phyloP scores from a whole-genome alignment of 2,113 vertebrate genomes.

The Isichthys henryi region DNA sequence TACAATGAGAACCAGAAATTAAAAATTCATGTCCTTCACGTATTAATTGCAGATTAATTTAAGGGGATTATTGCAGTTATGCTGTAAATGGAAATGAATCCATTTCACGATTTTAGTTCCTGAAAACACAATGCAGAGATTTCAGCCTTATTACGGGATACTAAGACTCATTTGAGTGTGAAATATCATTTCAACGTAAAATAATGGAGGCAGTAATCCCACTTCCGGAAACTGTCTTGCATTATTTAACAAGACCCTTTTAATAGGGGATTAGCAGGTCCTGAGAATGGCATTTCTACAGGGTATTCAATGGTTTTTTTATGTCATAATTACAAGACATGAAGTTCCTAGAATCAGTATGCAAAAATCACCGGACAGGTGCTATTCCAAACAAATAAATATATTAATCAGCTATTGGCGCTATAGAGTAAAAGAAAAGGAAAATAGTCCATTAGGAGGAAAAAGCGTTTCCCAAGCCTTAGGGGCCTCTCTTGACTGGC shows the following conservation, averaged over 20 bases:
- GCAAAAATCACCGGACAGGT: slow-evolving; percentile 75
- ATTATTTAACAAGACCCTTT: slow-evolving; percentile 96
- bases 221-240: slow-evolving; percentile 98
- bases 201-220: slow-evolving; percentile 90
- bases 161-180: slow-evolving; percentile 78
- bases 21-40: not conserved
- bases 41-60: not conserved
- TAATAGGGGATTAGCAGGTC: slow-evolving; percentile 95
- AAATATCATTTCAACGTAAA: slow-evolving; percentile 97
- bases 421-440: slow-evolving; percentile 33
- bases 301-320: slow-evolving; percentile 80
- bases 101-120: slow-evolving; percentile 39
- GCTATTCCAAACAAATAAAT: slow-evolving; percentile 74
- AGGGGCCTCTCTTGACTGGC: not conserved
- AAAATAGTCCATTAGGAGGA: not conserved
- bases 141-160: slow-evolving; percentile 60
- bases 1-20: not conserved
- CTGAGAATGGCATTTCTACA: slow-evolving; percentile 77
- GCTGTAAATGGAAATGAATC: slow-evolving; percentile 34
- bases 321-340: slow-evolving; percentile 92
- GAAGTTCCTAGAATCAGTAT: slow-evolving; percentile 80
- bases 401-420: slow-evolving; percentile 71
- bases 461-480: not conserved
- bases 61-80: slow-evolving; percentile 16
- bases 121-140: slow-evolving; percentile 47